Conservation (phyloP, 2,113 vertebrate genomes). For the Recurvirostra avosetta region DNA sequence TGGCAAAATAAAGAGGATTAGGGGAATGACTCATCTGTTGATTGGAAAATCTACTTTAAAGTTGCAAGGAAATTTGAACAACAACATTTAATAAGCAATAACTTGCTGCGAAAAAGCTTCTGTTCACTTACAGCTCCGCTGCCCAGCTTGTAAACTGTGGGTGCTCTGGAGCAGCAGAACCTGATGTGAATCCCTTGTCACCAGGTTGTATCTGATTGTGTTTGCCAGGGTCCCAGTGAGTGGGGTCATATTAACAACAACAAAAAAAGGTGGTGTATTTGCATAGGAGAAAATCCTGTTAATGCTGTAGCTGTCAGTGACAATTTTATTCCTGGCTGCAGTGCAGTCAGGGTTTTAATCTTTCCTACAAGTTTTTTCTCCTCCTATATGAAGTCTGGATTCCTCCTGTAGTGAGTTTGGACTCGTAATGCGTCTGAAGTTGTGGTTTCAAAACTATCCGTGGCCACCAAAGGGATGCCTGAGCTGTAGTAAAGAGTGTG, state of each 20-base stretch:
- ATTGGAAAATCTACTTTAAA: constrained; percentile 33
- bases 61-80: not conserved
- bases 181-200: not conserved
- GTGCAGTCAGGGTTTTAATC: not conserved
- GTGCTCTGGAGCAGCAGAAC: not conserved
- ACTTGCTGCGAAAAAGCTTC: not conserved
- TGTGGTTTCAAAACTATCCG: not conserved
- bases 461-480: not conserved
- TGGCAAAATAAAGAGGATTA: constrained; percentile 53
- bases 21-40: constrained; percentile 25
- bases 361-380: not conserved
- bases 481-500: not conserved
- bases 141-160: not conserved
- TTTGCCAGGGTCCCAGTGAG: not conserved
- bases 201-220: not conserved
- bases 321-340: not conserved
- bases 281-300: not conserved
- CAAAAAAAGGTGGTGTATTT: not conserved
- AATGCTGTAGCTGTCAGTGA: not conserved
- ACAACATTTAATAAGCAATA: not conserved
- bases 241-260: not conserved
- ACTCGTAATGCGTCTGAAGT: not conserved
- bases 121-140: not conserved
- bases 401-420: not conserved
- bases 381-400: not conserved